A percentile compares a stretch with the other conserved stretches of the same genome.
phyloP scores from a whole-genome alignment of 1,140 invertebrate genomes.

The Trinorchestia longiramus region DNA sequence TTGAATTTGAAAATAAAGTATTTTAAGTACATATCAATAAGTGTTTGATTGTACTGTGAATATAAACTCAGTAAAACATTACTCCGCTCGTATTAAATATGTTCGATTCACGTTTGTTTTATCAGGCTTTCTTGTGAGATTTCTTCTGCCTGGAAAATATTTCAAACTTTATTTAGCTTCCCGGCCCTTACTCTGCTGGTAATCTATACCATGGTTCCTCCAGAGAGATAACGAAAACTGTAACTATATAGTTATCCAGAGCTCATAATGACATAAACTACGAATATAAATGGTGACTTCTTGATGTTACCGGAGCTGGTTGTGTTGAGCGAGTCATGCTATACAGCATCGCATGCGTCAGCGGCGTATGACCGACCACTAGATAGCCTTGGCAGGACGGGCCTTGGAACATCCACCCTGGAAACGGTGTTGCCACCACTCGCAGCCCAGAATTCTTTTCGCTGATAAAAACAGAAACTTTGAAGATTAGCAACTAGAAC shows the following conservation, averaged over 20 bases:
- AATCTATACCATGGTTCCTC: background rate
- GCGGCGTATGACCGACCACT: background rate
- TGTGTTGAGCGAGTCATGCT: background rate
- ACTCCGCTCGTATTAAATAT: background rate
- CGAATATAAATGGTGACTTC: background rate
- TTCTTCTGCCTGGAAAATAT: too few species aligned
- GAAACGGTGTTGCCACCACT: background rate
- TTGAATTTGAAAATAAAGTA: background rate
- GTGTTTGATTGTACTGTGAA: background rate
- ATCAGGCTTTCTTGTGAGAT: too few species aligned
- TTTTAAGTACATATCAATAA: background rate
- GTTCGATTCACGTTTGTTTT: too few species aligned
- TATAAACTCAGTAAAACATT: background rate
- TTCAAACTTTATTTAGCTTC: background rate
- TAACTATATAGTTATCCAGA: background rate
- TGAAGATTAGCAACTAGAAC: background rate
- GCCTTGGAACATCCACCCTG: background rate
- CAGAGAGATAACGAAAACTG: background rate
- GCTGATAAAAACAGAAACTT: background rate
- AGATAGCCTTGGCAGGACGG: conserved; percentile 1
- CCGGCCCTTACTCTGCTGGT: background rate
- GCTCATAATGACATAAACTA: background rate
- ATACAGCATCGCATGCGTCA: background rate
- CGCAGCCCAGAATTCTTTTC: background rate
- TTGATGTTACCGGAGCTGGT: background rate